Conservation (phyloP, 2,113 vertebrate genomes). For the Pygathrix nemaeus region DNA sequence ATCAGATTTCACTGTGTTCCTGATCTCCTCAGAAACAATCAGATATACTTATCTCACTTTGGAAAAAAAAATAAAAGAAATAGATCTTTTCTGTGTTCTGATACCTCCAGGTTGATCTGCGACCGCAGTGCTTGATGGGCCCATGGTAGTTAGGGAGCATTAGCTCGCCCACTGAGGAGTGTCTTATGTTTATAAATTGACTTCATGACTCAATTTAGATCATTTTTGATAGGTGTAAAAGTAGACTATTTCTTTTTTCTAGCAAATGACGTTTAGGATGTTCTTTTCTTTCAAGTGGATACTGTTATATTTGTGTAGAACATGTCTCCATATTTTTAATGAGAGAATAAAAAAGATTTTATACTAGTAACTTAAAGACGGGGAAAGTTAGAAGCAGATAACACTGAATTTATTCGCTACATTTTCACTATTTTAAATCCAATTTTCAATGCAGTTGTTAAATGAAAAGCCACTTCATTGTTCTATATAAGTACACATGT, state of each 20-base stretch:
- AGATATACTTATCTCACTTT: slow-evolving; percentile 1
- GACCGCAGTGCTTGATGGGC: background rate
- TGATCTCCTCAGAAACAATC: background rate
- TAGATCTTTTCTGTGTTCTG: background rate
- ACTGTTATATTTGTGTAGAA: background rate
- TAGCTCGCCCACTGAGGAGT: background rate
- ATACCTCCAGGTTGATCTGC: background rate
- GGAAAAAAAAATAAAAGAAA: background rate
- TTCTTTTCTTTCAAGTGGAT: background rate
- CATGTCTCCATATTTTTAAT: background rate
- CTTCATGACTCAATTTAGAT: background rate
- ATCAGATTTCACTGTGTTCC: background rate
- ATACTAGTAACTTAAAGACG: background rate
- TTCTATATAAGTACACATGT: background rate
- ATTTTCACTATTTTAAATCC: background rate
- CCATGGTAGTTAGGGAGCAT: background rate
- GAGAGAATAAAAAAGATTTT: background rate
- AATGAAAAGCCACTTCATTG: background rate
- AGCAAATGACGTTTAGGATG: background rate
- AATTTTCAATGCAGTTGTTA: background rate
- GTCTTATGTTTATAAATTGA: background rate
- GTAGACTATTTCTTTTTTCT: background rate
- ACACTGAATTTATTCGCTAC: background rate
- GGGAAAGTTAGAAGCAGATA: background rate
- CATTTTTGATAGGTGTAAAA: background rate